phyloP scores from a whole-genome alignment of 2,797 vertebrate genomes.

The Pyrocephalus nanus region DNA sequence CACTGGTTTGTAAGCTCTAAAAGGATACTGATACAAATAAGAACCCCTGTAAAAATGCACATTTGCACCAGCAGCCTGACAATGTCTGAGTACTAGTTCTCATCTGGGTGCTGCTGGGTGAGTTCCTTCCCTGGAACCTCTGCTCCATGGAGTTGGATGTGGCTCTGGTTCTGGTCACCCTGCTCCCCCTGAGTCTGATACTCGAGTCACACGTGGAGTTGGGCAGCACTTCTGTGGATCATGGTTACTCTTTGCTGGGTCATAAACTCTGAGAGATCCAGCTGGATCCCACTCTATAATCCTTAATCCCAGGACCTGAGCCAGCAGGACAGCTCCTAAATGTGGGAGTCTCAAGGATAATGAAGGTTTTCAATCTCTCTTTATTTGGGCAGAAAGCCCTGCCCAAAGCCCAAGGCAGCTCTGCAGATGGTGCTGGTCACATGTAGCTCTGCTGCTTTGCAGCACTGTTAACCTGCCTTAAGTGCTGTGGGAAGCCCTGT shows the following conservation, averaged over 20 bases:
- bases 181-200: neutral
- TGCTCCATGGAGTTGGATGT: neutral
- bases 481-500: neutral
- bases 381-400: neutral
- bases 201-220: fast-evolving
- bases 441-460: neutral
- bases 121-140: neutral
- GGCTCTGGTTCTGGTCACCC: neutral
- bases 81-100: neutral
- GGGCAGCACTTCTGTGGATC: neutral
- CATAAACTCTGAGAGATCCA: neutral
- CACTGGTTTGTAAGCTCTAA: neutral
- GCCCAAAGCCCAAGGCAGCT: neutral
- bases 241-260: too few relatives aligned
- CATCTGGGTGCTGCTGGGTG: neutral
- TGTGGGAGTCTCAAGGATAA: neutral
- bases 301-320: neutral
- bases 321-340: neutral
- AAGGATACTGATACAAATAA: neutral
- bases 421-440: neutral
- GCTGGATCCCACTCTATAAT: neutral
- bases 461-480: neutral
- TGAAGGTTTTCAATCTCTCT: neutral
- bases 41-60: neutral
- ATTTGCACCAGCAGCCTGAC: neutral